These are phyloP conservation scores for Eretmocerus hayati DNA, from an alignment of 2,888 invertebrate genomes.

Conservation along the genomic window DNA sequence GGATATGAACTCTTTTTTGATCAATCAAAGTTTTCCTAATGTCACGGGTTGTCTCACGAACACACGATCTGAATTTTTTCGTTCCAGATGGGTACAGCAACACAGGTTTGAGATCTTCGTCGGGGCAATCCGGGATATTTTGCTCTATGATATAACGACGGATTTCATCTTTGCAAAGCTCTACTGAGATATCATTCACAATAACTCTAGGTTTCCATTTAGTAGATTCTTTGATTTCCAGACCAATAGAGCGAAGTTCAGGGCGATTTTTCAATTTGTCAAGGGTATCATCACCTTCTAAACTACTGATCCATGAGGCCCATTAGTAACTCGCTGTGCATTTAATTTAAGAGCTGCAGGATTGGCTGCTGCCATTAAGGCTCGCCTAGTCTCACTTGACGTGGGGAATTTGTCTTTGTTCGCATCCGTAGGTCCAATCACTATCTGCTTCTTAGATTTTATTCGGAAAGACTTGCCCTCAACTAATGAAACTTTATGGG, in stretches of 20 bases:
- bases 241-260: too few relatives aligned
- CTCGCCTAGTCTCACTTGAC: background rate
- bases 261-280: too few relatives aligned
- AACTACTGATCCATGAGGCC: background rate
- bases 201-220: background rate
- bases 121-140: background rate
- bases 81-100: background rate
- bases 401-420: background rate
- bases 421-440: background rate
- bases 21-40: background rate
- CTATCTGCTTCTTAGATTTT: too few relatives aligned
- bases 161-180: background rate
- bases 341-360: background rate
- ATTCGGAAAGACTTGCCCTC: too few relatives aligned
- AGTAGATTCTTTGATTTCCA: background rate
- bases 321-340: background rate
- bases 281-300: background rate
- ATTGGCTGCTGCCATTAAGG: too few relatives aligned
- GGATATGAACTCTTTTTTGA: background rate
- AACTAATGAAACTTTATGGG: too few relatives aligned
- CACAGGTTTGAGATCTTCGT: background rate
- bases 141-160: background rate
- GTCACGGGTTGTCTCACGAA: background rate
- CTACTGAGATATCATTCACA: background rate
- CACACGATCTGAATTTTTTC: background rate